Evolutionary conservation across 92 coral and sea anemone genomes (phyloP).

Genomic region (Zoanthus sociatus): DNA sequence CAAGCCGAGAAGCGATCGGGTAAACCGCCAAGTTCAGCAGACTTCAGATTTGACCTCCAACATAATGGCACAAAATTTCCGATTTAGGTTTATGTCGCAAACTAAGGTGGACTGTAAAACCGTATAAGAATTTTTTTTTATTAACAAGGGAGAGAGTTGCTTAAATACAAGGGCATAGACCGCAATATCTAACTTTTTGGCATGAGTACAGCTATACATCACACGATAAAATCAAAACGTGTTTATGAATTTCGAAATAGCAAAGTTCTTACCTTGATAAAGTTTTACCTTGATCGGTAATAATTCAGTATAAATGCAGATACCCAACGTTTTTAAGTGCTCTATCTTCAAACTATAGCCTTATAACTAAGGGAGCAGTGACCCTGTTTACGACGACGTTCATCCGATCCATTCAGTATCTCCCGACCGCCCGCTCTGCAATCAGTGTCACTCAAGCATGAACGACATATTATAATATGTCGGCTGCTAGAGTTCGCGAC

Average conservation of each 20-base stretch:
- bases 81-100: constrained; percentile 38
- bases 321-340: neutral
- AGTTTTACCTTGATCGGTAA: neutral
- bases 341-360: neutral
- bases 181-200: constrained; percentile 9
- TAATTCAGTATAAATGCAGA: neutral
- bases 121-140: neutral
- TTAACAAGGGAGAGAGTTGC: neutral
- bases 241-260: neutral
- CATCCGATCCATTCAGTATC: neutral
- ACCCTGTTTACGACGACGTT: constrained; percentile 20
- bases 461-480: constrained; percentile 39
- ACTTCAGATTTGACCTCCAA: constrained; percentile 15
- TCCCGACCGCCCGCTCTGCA: constrained; percentile 42
- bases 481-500: neutral
- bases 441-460: constrained; percentile 40
- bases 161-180: neutral
- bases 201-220: neutral
- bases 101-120: neutral
- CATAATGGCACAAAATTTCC: constrained; percentile 26
- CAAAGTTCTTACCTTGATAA: constrained; percentile 29
- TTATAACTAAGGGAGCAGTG: constrained; percentile 9
- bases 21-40: neutral
- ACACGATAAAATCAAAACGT: constrained; percentile 30
- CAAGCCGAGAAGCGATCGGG: constrained; percentile 1